Conservation (phyloP, 2,888 invertebrate genomes). For the Limnephilus rhombicus region DNA sequence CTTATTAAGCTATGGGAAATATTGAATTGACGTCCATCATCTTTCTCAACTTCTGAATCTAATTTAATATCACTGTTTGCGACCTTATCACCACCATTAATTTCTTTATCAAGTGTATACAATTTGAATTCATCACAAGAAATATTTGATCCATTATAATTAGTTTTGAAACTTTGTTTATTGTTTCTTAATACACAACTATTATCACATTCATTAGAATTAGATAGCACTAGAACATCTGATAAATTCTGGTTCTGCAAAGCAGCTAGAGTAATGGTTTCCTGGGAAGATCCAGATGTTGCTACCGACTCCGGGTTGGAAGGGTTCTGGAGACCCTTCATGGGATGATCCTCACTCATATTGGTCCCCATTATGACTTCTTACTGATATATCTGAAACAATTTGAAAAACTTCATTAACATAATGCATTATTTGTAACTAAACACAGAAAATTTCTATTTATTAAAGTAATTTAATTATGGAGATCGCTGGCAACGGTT, state of each 20-base stretch:
- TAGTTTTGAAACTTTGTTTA: conserved; percentile 49
- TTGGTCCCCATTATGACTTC: conserved; percentile 62
- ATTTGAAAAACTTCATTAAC: neutral
- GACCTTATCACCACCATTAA: conserved; percentile 33
- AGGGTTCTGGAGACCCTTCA: conserved; percentile 51
- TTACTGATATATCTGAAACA: conserved; percentile 33
- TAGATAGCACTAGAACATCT: conserved; percentile 30
- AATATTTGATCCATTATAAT: conserved; percentile 49
- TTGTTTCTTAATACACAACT: conserved; percentile 21
- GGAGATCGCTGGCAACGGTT: too few relatives aligned
- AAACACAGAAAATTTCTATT: too few relatives aligned
- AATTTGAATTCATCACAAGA: conserved; percentile 55
- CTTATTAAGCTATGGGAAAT: conserved; percentile 35
- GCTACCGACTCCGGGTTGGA: neutral
- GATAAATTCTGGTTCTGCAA: neutral
- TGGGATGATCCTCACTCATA: conserved; percentile 62
- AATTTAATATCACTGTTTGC: conserved; percentile 48
- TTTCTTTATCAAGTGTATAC: conserved; percentile 49
- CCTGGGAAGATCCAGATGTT: neutral
- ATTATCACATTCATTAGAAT: conserved; percentile 46
- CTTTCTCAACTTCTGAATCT: conserved; percentile 61
- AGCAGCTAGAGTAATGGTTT: neutral
- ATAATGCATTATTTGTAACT: neutral
- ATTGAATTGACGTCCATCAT: conserved; percentile 13
- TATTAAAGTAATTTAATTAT: too few relatives aligned